Percentiles rank a stretch among this genome's conserved stretches.
phyloP scores from a whole-genome alignment of 2,888 invertebrate genomes.

The Eucera pruinosa region DNA sequence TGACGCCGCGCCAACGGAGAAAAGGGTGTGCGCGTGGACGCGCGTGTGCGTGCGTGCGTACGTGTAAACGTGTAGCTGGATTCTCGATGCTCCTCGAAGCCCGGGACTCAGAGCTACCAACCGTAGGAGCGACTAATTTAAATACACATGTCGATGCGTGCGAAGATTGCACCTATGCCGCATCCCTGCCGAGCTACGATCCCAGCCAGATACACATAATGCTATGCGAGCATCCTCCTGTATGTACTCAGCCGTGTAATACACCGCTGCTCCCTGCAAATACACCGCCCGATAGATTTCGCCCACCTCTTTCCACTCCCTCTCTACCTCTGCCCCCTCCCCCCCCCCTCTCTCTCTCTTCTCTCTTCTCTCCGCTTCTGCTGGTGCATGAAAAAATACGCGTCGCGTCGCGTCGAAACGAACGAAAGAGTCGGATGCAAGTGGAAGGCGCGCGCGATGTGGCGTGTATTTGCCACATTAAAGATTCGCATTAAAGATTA shows the following conservation, averaged over 20 bases:
- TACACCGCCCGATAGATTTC: conserved; percentile 30
- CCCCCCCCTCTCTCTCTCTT: too few relatives aligned
- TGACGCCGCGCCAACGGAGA: conserved; percentile 12
- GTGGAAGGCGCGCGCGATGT: too few relatives aligned
- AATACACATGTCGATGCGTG: conserved; percentile 84
- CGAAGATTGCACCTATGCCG: conserved; percentile 81
- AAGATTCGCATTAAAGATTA: neutral
- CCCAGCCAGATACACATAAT: conserved; percentile 66
- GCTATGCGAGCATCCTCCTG: conserved; percentile 52
- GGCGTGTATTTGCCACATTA: too few relatives aligned
- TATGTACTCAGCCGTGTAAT: conserved; percentile 52
- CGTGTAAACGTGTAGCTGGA: conserved; percentile 43
- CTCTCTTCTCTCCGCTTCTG: too few relatives aligned
- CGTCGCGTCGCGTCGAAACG: too few relatives aligned
- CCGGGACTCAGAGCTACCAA: conserved; percentile 70
- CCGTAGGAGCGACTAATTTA: conserved; percentile 82
- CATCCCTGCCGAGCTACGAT: conserved; percentile 58
- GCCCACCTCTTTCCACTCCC: too few relatives aligned
- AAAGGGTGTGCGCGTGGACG: neutral
- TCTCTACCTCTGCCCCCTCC: too few relatives aligned
- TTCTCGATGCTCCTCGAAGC: conserved; percentile 49
- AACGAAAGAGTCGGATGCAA: too few relatives aligned
- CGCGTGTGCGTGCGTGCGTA: conserved; percentile 6
- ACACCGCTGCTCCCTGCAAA: conserved; percentile 33
- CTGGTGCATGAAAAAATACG: too few relatives aligned